Evolutionary conservation across 1,140 invertebrate species (phyloP), one percentile per base, ranked within the genome.

Genomic region (Drosophila serrata): DNA sequence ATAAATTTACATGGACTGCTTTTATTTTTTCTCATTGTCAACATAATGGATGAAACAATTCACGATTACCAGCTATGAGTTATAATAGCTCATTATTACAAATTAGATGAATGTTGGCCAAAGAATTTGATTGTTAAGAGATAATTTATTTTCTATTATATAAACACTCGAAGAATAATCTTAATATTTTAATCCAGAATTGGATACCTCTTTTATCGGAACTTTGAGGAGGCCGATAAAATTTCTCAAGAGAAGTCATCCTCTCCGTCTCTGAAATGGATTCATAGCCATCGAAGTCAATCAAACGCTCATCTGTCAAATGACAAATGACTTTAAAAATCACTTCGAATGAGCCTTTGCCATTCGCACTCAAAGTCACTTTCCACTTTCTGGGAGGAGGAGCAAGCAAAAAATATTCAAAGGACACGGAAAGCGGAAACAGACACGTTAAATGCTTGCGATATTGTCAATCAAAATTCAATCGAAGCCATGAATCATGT

Each of bases 391-490:
- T 33, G 35, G 27, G 46, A 58, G 12, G 31, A 17, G 33, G 17
- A 46, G 29, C 59, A 58, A 46, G 29, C 59, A 58, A 61, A 45
- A 70, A 60, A 73, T 64, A 73, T 53, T 79, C 62, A 67, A 67
- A 76, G 84, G 75, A 67, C 76, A 64, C 76, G 80, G 72, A 81
- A 78, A 74, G 64, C 82, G 90, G 90, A 92, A 92, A 91, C 90
- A 92, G 90, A 92, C 90, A 92, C 90, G 91, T 92, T 91, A 92
- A 91, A 92, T 80, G 90, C 88, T 82, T 90, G 90, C 90, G 86
- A 92, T 92, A 92, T 92, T 92, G 90, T 92, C 90, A 92, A 92
- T 92, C 90, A 92, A 91, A 91, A 91, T 87, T 91, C 90, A 92
- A 92, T 91, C 85, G 90, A 78, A 82, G 75, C 81, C 85, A 88